Conservation (phyloP, 2,797 vertebrate species). For the Sphenopsis melanotis region DNA sequence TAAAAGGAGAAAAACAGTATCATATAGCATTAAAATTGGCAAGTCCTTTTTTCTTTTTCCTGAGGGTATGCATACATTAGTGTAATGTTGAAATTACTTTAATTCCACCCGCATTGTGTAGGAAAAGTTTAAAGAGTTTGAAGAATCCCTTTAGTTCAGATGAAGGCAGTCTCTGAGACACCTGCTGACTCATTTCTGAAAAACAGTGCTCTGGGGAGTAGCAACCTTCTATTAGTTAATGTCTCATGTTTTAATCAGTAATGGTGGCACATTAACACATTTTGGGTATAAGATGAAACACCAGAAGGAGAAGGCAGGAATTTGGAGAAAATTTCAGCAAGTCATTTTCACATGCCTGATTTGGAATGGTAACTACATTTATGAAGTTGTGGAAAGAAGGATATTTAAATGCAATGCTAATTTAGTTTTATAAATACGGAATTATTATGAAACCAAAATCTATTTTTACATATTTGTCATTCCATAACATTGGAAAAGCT, state of each 20-base stretch:
- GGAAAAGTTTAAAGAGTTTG: not conserved
- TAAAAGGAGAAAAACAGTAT: not conserved
- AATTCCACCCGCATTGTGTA: not conserved
- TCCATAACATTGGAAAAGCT: not conserved
- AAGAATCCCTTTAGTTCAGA: not conserved
- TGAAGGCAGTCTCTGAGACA: not conserved
- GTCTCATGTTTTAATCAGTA: not conserved
- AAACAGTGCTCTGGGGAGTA: not conserved
- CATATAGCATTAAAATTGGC: not conserved
- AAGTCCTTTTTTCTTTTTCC: not conserved
- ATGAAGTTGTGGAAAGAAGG: not conserved
- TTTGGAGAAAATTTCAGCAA: not conserved
- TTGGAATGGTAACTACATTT: not conserved
- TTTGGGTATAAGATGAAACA: not conserved
- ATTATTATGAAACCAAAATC: not conserved
- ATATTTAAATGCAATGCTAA: not conserved
- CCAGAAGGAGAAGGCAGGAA: not conserved
- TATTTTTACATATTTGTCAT: not conserved
- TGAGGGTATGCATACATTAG: not conserved
- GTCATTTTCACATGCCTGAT: not conserved
- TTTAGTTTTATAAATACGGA: constrained; percentile 8
- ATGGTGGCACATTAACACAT: not conserved
- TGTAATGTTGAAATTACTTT: not conserved
- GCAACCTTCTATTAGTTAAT: not conserved
- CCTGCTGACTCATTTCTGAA: not conserved